Conservation (phyloP, 2,797 vertebrate genomes). For the Amazona ochrocephala region DNA sequence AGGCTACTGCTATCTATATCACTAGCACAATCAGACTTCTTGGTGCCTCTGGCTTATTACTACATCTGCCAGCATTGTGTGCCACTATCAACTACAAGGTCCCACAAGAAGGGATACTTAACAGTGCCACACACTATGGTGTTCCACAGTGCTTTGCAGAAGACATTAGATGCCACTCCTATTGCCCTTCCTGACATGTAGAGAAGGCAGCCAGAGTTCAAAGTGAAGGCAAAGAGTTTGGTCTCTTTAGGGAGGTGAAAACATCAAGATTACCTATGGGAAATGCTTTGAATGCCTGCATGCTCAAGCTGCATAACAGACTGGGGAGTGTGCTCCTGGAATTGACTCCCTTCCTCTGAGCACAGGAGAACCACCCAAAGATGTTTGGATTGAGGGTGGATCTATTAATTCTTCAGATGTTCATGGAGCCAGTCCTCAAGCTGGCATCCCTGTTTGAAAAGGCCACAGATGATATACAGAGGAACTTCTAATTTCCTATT, state of each 20-base stretch:
- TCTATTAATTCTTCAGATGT: background rate
- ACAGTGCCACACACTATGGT: background rate
- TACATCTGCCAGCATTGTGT: background rate
- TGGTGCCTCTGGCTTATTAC: background rate
- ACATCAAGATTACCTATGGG: background rate
- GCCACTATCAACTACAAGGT: background rate
- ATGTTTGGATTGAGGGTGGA: background rate
- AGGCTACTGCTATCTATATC: too few species aligned
- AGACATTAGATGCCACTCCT: background rate
- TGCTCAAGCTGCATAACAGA: background rate
- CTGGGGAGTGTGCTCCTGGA: background rate
- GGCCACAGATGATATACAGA: background rate
- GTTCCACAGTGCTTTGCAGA: background rate
- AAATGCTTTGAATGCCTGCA: background rate
- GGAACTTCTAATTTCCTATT: background rate
- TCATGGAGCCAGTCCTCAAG: background rate
- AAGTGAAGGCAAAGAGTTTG: background rate
- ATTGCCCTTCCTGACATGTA: background rate
- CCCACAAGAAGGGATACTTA: background rate
- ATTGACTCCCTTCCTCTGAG: background rate
- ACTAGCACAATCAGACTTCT: background rate
- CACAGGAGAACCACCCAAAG: background rate
- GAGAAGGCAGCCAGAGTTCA: background rate
- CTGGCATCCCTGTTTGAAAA: background rate
- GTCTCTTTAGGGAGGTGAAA: background rate